phyloP scores from a whole-genome alignment of 2,888 invertebrate species.

The Bellardia bayeri region DNA sequence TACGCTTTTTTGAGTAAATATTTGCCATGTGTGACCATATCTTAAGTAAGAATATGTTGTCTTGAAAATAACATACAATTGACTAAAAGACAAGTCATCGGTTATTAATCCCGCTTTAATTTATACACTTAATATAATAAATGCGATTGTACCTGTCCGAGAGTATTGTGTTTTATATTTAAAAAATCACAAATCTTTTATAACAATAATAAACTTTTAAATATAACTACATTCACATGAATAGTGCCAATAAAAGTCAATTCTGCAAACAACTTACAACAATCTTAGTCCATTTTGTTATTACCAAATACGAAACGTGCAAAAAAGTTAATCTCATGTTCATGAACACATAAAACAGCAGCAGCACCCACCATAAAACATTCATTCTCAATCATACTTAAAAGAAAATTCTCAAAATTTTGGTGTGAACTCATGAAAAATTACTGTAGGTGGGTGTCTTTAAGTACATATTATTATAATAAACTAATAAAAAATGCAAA shows the following conservation, averaged over 20 bases:
- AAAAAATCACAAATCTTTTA: no score
- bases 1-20: no score
- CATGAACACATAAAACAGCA: conserved; percentile 58
- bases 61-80: no score
- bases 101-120: no score
- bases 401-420: conserved; percentile 27
- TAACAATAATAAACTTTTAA: no score
- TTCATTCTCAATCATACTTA: conserved; percentile 17
- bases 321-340: conserved; percentile 64
- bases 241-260: not conserved
- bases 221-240: not conserved
- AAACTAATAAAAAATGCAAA: conserved; percentile 30
- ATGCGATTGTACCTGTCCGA: no score
- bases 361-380: conserved; percentile 39
- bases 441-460: conserved; percentile 40
- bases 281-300: conserved; percentile 17
- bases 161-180: no score
- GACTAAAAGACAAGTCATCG: no score
- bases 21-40: no score
- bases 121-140: no score
- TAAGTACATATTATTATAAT: conserved; percentile 25
- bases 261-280: not conserved
- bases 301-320: conserved; percentile 43
- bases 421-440: conserved; percentile 35
- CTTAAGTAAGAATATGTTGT: no score